Percentiles rank a stretch among this genome's conserved stretches.
Conservation (phyloP, 2,113 vertebrate genomes). For the Ia io region DNA sequence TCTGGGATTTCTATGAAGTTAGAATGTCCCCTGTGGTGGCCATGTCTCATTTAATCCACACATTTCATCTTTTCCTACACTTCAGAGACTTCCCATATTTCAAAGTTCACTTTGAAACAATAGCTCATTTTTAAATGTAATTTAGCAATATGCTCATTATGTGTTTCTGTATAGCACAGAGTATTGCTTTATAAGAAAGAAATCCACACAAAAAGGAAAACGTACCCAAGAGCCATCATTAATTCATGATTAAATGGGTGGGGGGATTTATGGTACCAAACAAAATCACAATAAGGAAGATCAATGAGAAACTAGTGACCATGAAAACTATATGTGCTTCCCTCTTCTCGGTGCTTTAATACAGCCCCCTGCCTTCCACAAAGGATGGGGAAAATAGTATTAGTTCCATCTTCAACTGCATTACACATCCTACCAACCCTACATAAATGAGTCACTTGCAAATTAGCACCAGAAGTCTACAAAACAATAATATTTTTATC, state of each 20-base stretch:
- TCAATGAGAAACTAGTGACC: neutral
- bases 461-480: neutral
- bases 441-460: constrained; percentile 5
- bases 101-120: constrained; percentile 57
- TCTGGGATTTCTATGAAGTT: constrained; percentile 16
- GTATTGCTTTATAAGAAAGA: neutral
- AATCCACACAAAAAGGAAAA: neutral
- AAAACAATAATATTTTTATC: neutral
- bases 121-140: constrained; percentile 56
- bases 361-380: neutral
- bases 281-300: neutral
- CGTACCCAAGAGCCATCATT: neutral
- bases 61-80: constrained; percentile 48
- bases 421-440: neutral
- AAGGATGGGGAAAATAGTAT: neutral
- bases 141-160: constrained; percentile 37
- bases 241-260: neutral
- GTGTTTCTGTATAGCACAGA: constrained; percentile 19
- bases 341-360: neutral
- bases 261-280: neutral
- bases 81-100: constrained; percentile 39
- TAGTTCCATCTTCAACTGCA: neutral
- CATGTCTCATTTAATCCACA: constrained; percentile 46
- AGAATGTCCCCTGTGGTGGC: constrained; percentile 45
- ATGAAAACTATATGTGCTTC: neutral